A percentile compares a stretch with the other conserved stretches of the same genome.
phyloP scores from a whole-genome alignment of 2,113 vertebrate species.

The Drymodes brunneopygia region DNA sequence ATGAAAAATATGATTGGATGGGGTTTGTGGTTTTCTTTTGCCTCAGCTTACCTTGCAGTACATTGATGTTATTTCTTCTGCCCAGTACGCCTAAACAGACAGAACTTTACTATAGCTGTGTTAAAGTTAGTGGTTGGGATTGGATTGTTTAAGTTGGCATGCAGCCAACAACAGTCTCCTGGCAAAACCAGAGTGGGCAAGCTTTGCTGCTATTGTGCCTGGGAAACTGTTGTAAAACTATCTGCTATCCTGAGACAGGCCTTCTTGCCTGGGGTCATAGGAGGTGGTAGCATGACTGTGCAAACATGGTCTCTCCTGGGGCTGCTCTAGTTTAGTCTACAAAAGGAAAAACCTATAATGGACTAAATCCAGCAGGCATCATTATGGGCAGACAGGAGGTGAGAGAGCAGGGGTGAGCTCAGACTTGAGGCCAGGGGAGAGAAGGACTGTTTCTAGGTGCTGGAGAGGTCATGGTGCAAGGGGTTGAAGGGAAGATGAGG shows the following conservation, averaged over 20 bases:
- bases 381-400: not conserved
- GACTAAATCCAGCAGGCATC: not conserved
- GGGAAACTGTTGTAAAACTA: not conserved
- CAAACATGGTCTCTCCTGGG: not conserved
- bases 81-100: not conserved
- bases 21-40: not conserved
- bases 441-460: not conserved
- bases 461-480: not conserved
- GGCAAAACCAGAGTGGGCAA: not conserved
- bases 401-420: fast-evolving
- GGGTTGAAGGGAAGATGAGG: not conserved
- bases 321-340: not conserved
- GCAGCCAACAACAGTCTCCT: fast-evolving
- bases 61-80: not conserved
- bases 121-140: not conserved
- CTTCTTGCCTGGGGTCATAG: not conserved
- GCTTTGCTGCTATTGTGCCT: not conserved
- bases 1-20: not conserved
- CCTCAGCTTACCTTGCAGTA: not conserved
- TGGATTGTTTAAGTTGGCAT: not conserved
- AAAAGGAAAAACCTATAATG: not conserved
- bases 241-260: not conserved
- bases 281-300: not conserved
- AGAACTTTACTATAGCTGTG: not conserved
- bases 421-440: fast-evolving